Base-by-base conservation (phyloP, 1,140 invertebrate species). In the Drosophila teissieri region DNA sequence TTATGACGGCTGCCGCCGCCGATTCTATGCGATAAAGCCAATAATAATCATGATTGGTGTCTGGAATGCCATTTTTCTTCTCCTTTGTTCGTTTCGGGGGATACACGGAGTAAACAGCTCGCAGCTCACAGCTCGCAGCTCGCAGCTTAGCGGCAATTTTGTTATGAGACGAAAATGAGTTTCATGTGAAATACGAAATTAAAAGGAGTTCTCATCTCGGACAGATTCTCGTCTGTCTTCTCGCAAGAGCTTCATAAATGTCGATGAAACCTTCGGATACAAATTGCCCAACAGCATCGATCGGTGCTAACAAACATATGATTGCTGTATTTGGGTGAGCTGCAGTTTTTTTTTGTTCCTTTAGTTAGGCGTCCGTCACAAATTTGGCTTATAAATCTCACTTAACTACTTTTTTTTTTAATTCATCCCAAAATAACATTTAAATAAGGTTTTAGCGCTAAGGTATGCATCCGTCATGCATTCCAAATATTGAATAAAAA, bases 1-100 rank as follows among this genome's bases (percentile, higher is more conserved):
- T 55, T 52, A 73, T 72, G 55, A 58, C 54, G 40, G 45, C 46
- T 67, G 67, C 62, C 51, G 67, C 19, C 52, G 42, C 22, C 64
- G 52, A 51, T 60, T 58, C 49, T 73, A 73, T 73, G 52, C 70
- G 60, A 52, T 78, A 80, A 70, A 70, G 80, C 80, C 76, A 78
- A 73, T 73, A 83, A 83, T 83, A 83, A 83, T 84, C 75, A 83
- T 83, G 80, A 83, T 83, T 83, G 80, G 80, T 83, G 80, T 83
- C 80, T 83, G 80, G 80, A 53, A 78, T 78, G 80, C 61, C 75
- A 78, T 78, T 72, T 72, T 57, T 60, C 24, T 64, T 40, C 34
- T 55, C 53, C 60, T 44, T 55, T 31, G 45, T 73, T 54, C 52
- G 54, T n/a, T 12, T 4, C 31, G 10, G 27, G 22, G 39, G 36